Evolutionary conservation across 2,113 vertebrate species (phyloP), one percentile per base, ranked within the genome.

Genomic region (Tamias sibiricus): DNA sequence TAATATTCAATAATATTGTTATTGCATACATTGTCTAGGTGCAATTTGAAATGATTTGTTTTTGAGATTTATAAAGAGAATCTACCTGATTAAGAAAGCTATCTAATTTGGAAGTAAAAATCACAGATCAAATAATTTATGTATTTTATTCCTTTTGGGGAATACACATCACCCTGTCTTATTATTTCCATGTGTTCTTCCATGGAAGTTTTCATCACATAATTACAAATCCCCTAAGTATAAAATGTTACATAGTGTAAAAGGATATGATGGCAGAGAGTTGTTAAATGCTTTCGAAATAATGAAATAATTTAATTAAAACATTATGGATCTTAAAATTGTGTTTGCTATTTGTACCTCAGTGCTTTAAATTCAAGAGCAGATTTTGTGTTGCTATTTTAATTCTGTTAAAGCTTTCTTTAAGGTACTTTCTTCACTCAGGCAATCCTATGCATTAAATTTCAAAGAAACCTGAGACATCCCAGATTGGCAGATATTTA

Each of bases 321-420:
- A 80, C 4, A 80, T 0, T 62, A 19, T 28, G 9, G 1, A 3
- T 86, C 80, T 96, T 74, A 82, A 95, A 42, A 77, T 9, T 81
- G 10, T 72, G 13, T 79, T 59, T 97, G 32, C 72, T 74, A 19
- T 57, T 75, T 74, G 1, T 62, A 82, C 57, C 32, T 8, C 35
- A 40, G 16, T 77, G 4, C 28, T 79, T 95, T 90, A 76, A 86
- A 90, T 87, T 96, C 69, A 92, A 69, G 30, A 85, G 13, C 59
- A 4, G 28, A 62, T n/a, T 96, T 86, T 62, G 22, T 52, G 37
- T 71, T 88, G 72, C 64, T 28, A 13, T 76, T 81, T 80, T 71
- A 71, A 69, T 93, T 62, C 28, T 92, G 85, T 62, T 84, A 82
- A 82, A n/a, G 2, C 10, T 87, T 93, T 71, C 44, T 54, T 81